Evolutionary conservation across 2,888 invertebrate genomes (phyloP), one percentile per base, ranked within the genome.

Genomic region (Tachystola acroxantha): DNA sequence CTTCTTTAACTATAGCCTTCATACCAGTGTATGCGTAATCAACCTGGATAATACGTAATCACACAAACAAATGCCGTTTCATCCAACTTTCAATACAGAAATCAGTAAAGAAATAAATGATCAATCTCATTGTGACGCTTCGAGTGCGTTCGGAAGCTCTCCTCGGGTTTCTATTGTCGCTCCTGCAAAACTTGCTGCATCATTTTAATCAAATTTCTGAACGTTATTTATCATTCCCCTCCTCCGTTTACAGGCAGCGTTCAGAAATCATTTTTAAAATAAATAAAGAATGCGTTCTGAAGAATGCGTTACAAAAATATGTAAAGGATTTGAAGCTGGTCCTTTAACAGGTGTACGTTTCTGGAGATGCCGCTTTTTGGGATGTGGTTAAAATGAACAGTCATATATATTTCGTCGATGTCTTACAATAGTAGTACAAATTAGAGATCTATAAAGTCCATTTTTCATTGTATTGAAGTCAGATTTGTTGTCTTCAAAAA

Each of bases 241-340:
- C 34, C 20, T 25, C 28, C 24, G 24, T 24, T 33, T 36, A 19
- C 35, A 9, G 28, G 14, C 24, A 24, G 24, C 28, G 56, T 52
- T 50, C 46, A 60, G 44, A 53, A 60, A 62, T 51, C 53, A 57
- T 64, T 66, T 63, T 61, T 57, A 55, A 64, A 65, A 68, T 63
- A 73, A 73, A 76, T 66, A 66, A 74, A 71, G 72, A 76, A 74
- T 75, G 64, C 53, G 42, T 53, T 57, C 54, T 33, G 50, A 75
- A 73, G 79, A 80, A 81, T 79, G 77, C 69, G 69, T 63, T 73
- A 77, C 63, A 64, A 79, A 80, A 80, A 80, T 78, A 80, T 77
- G 70, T 77, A 69, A 72, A 76, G 71, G 77, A 73, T 74, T 79
- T 69, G 64, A 64, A 63, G 63, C 59, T 48, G 51, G 64, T 63